phyloP scores from a whole-genome alignment of 1,140 invertebrate species.

The Bombus pascuorum region DNA sequence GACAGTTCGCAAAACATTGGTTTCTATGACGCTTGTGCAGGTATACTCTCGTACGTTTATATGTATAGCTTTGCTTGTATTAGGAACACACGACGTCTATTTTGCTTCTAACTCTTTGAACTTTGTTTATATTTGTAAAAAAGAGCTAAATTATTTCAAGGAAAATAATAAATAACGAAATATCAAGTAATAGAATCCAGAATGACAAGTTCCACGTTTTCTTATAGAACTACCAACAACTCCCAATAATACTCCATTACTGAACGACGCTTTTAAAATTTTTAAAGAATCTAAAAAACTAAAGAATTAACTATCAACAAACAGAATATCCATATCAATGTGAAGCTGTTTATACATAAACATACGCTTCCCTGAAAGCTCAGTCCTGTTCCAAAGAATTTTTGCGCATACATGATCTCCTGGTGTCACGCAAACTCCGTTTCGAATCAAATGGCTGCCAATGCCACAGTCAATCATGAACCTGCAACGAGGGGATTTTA shows the following conservation, averaged over 20 bases:
- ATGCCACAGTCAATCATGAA: slow-evolving; percentile 51
- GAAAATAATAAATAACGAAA: no score
- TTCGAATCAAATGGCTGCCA: slow-evolving; percentile 79
- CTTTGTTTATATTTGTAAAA: background rate
- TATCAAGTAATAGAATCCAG: no score
- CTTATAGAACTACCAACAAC: no score
- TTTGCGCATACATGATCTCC: slow-evolving; percentile 68
- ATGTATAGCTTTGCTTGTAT: background rate
- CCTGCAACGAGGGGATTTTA: background rate
- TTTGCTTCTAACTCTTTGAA: background rate
- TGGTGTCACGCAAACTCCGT: slow-evolving; percentile 73
- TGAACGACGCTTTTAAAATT: no score
- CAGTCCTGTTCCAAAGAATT: background rate
- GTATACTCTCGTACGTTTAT: background rate
- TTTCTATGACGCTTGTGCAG: background rate
- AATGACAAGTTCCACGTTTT: no score
- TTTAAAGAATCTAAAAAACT: no score
- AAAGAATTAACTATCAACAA: no score
- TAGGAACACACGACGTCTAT: background rate
- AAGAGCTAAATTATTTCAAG: background rate
- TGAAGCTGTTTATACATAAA: background rate
- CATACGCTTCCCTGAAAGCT: background rate
- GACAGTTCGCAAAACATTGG: slow-evolving; percentile 26
- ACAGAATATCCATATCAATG: background rate
- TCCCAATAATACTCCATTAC: no score